Evolutionary conservation across 2,113 vertebrate genomes (phyloP).

Genomic region (Alligator mississippiensis): DNA sequence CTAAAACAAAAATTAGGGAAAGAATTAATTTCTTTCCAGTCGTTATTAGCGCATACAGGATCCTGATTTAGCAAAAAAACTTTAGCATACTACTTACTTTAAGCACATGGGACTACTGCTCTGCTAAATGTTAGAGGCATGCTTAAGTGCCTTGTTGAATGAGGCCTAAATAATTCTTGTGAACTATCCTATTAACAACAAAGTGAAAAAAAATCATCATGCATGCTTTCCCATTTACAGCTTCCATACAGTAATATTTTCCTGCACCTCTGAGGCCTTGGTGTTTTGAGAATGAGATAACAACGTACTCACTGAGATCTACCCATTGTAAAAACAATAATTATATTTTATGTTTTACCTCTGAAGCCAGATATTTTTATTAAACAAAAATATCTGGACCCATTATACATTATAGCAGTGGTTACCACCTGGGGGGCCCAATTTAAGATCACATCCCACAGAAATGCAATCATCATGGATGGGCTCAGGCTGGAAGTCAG

Average conservation of each 20-base stretch:
- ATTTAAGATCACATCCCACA: no score
- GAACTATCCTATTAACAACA: not conserved
- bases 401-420: not conserved
- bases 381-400: not conserved
- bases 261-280: accelerated
- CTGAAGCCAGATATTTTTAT: not conserved
- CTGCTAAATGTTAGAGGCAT: not conserved
- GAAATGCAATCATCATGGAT: not conserved
- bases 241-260: not conserved
- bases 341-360: not conserved
- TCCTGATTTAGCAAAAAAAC: not conserved
- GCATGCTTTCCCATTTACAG: not conserved
- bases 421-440: not conserved
- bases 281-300: not conserved
- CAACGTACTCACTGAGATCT: not conserved
- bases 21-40: not conserved
- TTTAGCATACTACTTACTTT: not conserved
- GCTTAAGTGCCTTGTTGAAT: not conserved
- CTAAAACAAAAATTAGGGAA: not conserved
- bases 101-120: not conserved
- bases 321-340: not conserved
- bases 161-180: not conserved
- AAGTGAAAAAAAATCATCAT: not conserved
- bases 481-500: not conserved
- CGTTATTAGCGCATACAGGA: not conserved